Base-by-base conservation (phyloP, 2,797 vertebrate genomes). In the Diglossa cyanea region DNA sequence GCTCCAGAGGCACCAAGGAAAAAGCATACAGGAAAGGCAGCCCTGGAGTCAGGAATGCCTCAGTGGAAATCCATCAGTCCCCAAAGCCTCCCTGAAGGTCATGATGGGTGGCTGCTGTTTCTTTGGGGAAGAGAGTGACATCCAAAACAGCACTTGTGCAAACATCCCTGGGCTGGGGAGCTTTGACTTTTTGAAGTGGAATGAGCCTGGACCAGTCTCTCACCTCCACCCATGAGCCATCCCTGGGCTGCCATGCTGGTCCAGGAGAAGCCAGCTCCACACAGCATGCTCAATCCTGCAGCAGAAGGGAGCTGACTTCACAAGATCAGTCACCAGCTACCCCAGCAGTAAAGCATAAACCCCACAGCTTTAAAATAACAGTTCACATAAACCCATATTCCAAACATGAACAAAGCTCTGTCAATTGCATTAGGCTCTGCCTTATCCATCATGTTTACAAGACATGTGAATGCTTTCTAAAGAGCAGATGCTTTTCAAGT, bases 401-500 rank as follows among this genome's bases (percentile, higher is more conserved):
- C 47, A 84, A 91, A 89, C 71, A 14, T 75, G 86, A 76, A 63
- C 79, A 84, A 82, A 79, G 85, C 93, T 60, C 76, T 67, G 89
- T 72, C 93, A 78, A 73, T 84, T 85, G 93, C 89, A 95, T 93
- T 86, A 96, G 93, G 61, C 81, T 88, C 73, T 93, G 93, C 92
- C 93, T 96, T 96, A 96, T 88, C 91, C 83, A 74, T 93, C 94
- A 51, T 91, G 85, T 96, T 95, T 93, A 95, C 70, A 77, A 90
- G 62, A 81, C 70, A 76, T 15, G 60, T 30, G 89, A 95, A 92
- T 70, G 83, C 79, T 51, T 93, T 85, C 90, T 91, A 51, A 94
- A 88, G 88, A 96, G 94, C 96, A 97, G 93, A 87, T 93, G 90
- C 93, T 93, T 94, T 97, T 95, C 88, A 91, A 88, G 90, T 93